Evolutionary conservation across 1,140 invertebrate genomes (phyloP), one percentile per base, ranked within the genome.

Genomic region (Pteromalus puparum): DNA sequence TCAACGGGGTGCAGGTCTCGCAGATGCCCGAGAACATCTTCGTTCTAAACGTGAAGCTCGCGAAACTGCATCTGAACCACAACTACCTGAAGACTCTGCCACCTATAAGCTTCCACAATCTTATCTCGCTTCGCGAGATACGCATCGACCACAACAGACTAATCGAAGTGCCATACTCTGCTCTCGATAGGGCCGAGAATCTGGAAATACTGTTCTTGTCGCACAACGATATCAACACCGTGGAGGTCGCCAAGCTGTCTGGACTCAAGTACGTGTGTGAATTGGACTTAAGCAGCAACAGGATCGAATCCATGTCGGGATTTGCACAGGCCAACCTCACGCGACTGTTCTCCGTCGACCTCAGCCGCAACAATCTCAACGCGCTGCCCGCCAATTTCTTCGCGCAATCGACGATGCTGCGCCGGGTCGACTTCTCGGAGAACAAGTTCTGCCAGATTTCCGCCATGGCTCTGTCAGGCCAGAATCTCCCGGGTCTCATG

Each of bases 381-480:
- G 94, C 95, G n/a, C 91, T 98, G 67, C 96, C 97, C 6, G 95
- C 95, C 1, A 97, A 97, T 88, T 97, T 98, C 90, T 96, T 98
- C 87, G 94, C 95, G 78, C 94, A 96, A 89, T 95, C 95, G 70
- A 91, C 95, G 84, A 93, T 95, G 87, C 88, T 98, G 48, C 94
- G 96, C 85, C 94, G 95, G 65, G 94, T 98, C 1, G 96, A 98
- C 90, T 91, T 98, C 30, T 96, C 97, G 0, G 94, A 94, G 78
- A 98, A 98, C 93, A 94, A 95, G 72, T 97, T 98, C 84, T 94
- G 95, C 81, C 95, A 97, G 88, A 96, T 98, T 81, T 97, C 97
- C 2, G 96, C 96, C 15, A 95, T 95, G 1, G 95, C 96, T 0
- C 89, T 98, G 18, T 96, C 97, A 1, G 95, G 96, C 80, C 94